Evolutionary conservation across 2,888 invertebrate species (phyloP).

Genomic region (Caenorhabditis angaria): DNA sequence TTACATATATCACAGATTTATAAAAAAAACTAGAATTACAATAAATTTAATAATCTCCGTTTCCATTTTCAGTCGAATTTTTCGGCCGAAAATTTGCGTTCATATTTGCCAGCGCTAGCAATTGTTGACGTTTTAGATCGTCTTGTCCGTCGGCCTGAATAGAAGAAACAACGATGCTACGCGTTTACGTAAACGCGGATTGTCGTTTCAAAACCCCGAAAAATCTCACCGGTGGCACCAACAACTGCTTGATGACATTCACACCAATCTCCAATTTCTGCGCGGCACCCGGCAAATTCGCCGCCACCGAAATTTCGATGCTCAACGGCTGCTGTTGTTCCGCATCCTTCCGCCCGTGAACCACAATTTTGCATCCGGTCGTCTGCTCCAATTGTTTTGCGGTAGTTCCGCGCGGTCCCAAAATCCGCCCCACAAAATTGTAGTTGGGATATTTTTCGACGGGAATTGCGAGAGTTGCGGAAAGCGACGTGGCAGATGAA

Average conservation of each 20-base stretch:
- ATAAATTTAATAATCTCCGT: too few species aligned
- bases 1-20: conserved; percentile 4
- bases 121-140: conserved; percentile 39
- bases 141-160: conserved; percentile 42
- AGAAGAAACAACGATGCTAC: too few species aligned
- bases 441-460: conserved; percentile 37
- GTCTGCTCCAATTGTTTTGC: conserved; percentile 33
- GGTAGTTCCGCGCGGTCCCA: conserved; percentile 44
- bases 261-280: conserved; percentile 21
- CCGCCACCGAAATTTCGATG: conserved; percentile 28
- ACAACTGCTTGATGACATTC: conserved; percentile 18
- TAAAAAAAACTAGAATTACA: too few species aligned
- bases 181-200: background rate
- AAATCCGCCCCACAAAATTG: conserved; percentile 40
- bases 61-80: too few species aligned
- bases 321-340: conserved; percentile 19
- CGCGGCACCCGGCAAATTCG: conserved; percentile 20
- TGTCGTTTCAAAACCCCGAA: conserved; percentile 6
- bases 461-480: conserved; percentile 23
- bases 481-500: conserved; percentile 1
- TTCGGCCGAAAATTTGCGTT: conserved; percentile 37
- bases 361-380: conserved; percentile 36
- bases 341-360: conserved; percentile 24
- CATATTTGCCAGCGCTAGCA: conserved; percentile 36
- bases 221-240: conserved; percentile 34